Evolutionary conservation across 2,113 vertebrate species (phyloP), one percentile per base, ranked within the genome.

Genomic region (Syngnathoides biaculeatus): DNA sequence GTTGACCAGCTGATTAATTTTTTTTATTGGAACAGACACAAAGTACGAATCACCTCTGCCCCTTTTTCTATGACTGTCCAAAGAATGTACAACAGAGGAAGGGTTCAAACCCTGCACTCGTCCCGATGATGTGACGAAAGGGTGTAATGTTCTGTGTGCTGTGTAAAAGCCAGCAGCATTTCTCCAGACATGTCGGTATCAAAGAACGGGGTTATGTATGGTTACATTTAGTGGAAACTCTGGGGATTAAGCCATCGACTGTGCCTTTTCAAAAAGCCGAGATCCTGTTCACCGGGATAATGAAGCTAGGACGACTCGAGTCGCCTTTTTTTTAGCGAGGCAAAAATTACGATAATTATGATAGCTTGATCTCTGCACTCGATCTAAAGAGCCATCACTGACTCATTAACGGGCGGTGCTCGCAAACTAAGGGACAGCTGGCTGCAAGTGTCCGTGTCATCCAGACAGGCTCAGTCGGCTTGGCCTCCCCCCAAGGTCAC

Each of bases 381-480:
- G 65, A 79, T 67, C 69, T 72, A 69, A 57, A 74, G 62, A 72
- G 69, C 75, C 68, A 55, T 76, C 69, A 74, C 58, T 74, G 74
- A 81, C 53, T 86, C 81, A 83, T 79, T 65, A 68, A 22, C 48
- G 60, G 55, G 69, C 48, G 55, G 74, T 80, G 75, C 71, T 78
- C 8, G 68, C 78, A 74, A 79, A 64, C 64, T 69, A 78, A 77
- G 65, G 79, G 82, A 85, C 82, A 84, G 84, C 80, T 83, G 83
- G 82, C 79, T 83, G 64, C 74, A n/a, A 76, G 75, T 76, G 75
- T 72, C 69, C 73, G 56, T 85, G 82, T 79, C 84, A 78, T 60
- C 47, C 77, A 75, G 72, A 72, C 76, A 57, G 69, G 73, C 76
- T 73, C 62, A 67, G 55, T 64, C 72, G 74, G 35, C 15, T 68